phyloP scores from a whole-genome alignment of 2,888 invertebrate species.

The Tanytarsus gracilentus region DNA sequence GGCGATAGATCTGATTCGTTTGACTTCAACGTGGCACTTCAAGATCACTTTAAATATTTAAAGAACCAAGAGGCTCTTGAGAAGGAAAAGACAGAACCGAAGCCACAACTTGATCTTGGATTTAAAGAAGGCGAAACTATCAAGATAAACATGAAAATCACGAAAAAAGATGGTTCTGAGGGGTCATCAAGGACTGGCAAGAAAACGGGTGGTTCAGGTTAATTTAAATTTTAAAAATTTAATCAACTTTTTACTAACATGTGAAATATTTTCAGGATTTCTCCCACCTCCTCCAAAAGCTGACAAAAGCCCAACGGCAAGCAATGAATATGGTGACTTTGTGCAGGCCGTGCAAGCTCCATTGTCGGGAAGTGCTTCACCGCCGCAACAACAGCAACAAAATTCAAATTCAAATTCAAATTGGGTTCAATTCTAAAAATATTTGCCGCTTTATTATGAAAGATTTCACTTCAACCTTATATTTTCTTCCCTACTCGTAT shows the following conservation, averaged over 20 bases:
- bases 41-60: conserved; percentile 95
- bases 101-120: conserved; percentile 80
- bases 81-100: conserved; percentile 68
- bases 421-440: conserved; percentile 42
- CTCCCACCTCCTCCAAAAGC: conserved; percentile 80
- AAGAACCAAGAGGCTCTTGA: conserved; percentile 72
- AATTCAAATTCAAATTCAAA: conserved; percentile 38
- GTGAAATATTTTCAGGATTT: conserved; percentile 43
- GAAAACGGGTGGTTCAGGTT: conserved; percentile 43
- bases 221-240: conserved; percentile 34
- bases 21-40: conserved; percentile 95
- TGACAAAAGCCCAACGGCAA: conserved; percentile 46
- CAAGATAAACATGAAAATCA: conserved; percentile 96
- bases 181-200: conserved; percentile 55
- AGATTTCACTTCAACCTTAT: no score
- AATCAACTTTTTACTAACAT: conserved; percentile 35
- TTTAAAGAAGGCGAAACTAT: conserved; percentile 99
- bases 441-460: no score
- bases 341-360: conserved; percentile 48
- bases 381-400: conserved; percentile 35
- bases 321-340: conserved; percentile 71
- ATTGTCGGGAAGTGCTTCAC: conserved; percentile 30
- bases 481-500: no score
- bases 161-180: conserved; percentile 86
- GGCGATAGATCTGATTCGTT: conserved; percentile 97